Evolutionary conservation across 2,113 vertebrate species (phyloP), one percentile per base, ranked within the genome.

Genomic region (Lasiurus cinereus): DNA sequence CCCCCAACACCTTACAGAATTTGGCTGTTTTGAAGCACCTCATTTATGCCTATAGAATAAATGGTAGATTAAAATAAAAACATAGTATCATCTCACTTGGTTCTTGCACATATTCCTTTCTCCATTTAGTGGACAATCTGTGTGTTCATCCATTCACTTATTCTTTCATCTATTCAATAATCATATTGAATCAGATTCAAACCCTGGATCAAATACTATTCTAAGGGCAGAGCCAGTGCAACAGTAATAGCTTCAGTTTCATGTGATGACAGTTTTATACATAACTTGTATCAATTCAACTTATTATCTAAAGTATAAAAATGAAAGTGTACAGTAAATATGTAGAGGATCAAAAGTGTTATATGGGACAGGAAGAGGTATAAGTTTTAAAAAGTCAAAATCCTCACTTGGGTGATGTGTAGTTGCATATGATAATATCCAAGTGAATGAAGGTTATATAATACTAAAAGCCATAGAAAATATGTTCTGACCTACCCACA

Each of bases 51-150:
- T 36, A 22, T 13, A 59, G 39, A 83, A 83, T 87, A 43, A 91
- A 31, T 33, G 21, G 6, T 59, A 93, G 46, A 80, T 79, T 52
- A 88, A 86, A 88, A 67, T 72, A 66, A 91, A 93, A 78, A 64
- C 29, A 43, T 6, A 3, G 15, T 19, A 31, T 88, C 19, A 77
- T 50, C 13, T 83, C 59, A 29, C 43, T 10, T 18, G 59, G 56
- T n/a, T 54, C 8, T 62, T 66, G 0, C 4, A 85, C 82, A 78
- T 1, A 36, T 90, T 48, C 15, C 33, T 91, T 84, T n/a, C 5
- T 11, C 48, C 13, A 59, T 93, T 95, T 43, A 72, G 31, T 92
- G 83, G 27, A 19, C 29, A 87, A 72, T 69, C 18, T 18, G 5
- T 66, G 4, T 36, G 39, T 80, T 89, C 73, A 43, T 64, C 78